Evolutionary conservation across 1,140 invertebrate species (phyloP).

Genomic region (Eueides isabella): DNA sequence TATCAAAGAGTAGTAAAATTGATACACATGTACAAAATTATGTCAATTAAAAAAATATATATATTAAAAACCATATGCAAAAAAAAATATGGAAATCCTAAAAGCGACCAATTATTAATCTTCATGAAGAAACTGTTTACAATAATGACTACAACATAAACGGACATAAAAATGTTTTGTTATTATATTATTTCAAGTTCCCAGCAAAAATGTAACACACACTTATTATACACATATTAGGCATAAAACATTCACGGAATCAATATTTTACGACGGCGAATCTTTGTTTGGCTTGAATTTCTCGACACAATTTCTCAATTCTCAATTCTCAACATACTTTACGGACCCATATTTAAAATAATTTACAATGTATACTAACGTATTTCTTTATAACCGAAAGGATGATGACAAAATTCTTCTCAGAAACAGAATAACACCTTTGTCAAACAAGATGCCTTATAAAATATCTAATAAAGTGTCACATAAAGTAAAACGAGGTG

Average conservation of each 20-base stretch:
- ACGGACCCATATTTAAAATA: conserved; percentile 39
- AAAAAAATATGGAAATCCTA: too few relatives aligned
- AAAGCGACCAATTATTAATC: too few relatives aligned
- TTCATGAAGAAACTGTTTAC: too few relatives aligned
- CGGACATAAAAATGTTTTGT: not conserved
- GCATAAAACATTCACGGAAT: conserved; percentile 1
- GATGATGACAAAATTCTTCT: conserved; percentile 64
- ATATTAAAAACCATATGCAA: too few relatives aligned
- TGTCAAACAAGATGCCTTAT: conserved; percentile 49
- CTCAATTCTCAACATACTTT: conserved; percentile 39
- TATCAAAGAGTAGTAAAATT: not conserved
- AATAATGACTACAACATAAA: too few relatives aligned
- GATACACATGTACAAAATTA: too few relatives aligned
- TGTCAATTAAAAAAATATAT: too few relatives aligned
- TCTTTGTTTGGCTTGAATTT: conserved; percentile 32
- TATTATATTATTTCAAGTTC: not conserved
- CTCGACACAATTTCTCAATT: conserved; percentile 25
- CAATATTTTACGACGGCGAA: conserved; percentile 26
- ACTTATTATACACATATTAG: not conserved
- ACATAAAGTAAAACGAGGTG: conserved; percentile 61
- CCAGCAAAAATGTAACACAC: conserved; percentile 4
- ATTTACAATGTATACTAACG: conserved; percentile 50
- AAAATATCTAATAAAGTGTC: conserved; percentile 65
- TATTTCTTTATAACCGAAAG: conserved; percentile 49
- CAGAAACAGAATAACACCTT: conserved; percentile 54